A percentile compares a stretch with the other conserved stretches of the same genome.
Evolutionary conservation across 2,113 vertebrate genomes (phyloP).

Genomic region (Nothobranchius kuhntae): DNA sequence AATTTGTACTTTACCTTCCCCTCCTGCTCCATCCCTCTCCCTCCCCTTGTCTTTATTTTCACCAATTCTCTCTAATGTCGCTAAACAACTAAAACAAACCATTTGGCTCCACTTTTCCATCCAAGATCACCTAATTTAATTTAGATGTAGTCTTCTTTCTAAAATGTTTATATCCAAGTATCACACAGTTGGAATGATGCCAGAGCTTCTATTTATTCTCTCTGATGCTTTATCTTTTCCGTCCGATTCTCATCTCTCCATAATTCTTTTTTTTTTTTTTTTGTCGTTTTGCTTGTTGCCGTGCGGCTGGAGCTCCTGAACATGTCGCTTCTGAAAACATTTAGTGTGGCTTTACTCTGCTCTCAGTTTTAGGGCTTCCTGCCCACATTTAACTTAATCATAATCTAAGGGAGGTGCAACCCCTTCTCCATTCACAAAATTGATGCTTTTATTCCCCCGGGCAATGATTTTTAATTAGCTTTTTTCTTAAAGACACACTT

Average conservation of each 20-base stretch:
- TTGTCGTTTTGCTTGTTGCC: conserved; percentile 63
- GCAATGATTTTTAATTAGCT: too few relatives aligned
- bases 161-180: background rate
- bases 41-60: conserved; percentile 18
- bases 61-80: conserved; percentile 19
- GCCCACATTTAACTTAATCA: conserved; percentile 67
- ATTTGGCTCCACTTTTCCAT: background rate
- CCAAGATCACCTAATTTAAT: background rate
- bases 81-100: conserved; percentile 20
- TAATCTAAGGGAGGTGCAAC: conserved; percentile 57
- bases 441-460: conserved; percentile 42
- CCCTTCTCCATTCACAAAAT: conserved; percentile 65
- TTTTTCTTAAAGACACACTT: too few relatives aligned
- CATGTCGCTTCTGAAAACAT: conserved; percentile 66
- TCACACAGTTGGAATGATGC: background rate
- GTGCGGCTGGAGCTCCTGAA: conserved; percentile 51
- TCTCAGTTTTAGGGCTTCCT: conserved; percentile 58
- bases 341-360: conserved; percentile 66
- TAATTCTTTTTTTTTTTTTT: conserved; percentile 53
- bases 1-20: conserved; percentile 76
- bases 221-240: background rate
- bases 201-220: background rate
- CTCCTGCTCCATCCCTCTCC: conserved; percentile 50
- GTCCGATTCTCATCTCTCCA: conserved; percentile 8
- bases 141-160: background rate